These are phyloP conservation scores for Spondyliosoma cantharus DNA, from an alignment of 2,797 vertebrate species.

Conservation along the genomic window DNA sequence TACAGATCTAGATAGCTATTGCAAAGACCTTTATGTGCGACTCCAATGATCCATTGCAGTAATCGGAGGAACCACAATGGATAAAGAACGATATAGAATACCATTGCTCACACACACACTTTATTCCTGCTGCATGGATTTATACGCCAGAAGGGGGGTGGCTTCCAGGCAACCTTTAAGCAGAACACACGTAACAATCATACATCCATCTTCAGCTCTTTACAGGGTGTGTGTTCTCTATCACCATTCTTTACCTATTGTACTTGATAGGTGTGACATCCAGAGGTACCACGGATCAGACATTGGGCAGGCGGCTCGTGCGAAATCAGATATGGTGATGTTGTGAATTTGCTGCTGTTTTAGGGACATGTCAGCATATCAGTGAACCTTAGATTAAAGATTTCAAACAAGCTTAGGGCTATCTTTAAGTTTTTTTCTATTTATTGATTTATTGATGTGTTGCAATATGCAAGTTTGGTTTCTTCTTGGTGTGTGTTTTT, in stretches of 20 bases:
- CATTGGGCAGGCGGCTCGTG: background rate
- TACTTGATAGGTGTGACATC: background rate
- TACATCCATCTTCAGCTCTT: constrained; percentile 7
- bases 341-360: background rate
- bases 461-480: background rate
- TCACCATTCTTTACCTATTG: background rate
- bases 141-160: background rate
- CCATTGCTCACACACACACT: background rate
- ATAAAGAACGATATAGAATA: background rate
- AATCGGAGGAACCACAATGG: background rate
- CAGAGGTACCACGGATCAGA: background rate
- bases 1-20: constrained; percentile 2
- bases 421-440: too few relatives aligned
- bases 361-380: background rate
- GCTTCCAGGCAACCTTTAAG: background rate
- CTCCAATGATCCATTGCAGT: background rate
- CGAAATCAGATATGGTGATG: background rate
- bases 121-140: background rate
- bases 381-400: background rate
- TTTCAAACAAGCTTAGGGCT: too few relatives aligned
- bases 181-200: background rate
- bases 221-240: background rate
- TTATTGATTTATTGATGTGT: background rate
- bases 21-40: background rate
- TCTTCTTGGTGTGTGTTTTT: background rate